Evolutionary conservation across 2,113 vertebrate species (phyloP).

Genomic region (Phalacrocorax carbo): DNA sequence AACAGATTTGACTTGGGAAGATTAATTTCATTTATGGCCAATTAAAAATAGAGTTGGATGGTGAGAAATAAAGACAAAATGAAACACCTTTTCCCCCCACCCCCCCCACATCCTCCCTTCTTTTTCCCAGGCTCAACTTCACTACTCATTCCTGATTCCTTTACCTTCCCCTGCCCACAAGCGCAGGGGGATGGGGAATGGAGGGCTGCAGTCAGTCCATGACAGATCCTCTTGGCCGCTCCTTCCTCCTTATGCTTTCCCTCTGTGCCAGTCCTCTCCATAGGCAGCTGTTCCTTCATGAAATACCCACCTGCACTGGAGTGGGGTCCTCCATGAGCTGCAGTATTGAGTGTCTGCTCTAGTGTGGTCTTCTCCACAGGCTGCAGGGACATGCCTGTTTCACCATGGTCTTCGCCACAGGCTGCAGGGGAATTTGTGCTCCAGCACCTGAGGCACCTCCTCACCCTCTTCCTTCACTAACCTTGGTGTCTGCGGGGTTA

Average conservation of each 20-base stretch:
- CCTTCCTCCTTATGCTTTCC: background rate
- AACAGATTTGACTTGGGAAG: background rate
- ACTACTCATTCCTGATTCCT: background rate
- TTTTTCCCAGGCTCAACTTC: background rate
- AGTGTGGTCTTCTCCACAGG: background rate
- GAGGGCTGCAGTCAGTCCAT: background rate
- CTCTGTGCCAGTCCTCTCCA: background rate
- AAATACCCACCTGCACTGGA: background rate
- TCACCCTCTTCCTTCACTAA: background rate
- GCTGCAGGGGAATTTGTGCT: background rate
- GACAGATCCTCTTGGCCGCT: background rate
- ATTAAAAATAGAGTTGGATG: background rate
- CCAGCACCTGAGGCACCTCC: background rate
- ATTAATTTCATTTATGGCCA: background rate
- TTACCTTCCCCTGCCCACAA: background rate
- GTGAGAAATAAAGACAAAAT: background rate
- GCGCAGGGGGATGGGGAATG: background rate
- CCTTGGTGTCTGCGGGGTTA: background rate
- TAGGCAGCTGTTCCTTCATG: accelerated
- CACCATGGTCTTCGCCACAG: background rate
- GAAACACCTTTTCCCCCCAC: background rate
- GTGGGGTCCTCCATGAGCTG: background rate
- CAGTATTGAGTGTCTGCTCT: background rate
- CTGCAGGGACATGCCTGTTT: background rate
- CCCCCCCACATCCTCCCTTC: no score